These are phyloP conservation scores for Yoshiicerus persimilis DNA, from an alignment of 1,140 invertebrate species.

Conservation along the genomic window DNA sequence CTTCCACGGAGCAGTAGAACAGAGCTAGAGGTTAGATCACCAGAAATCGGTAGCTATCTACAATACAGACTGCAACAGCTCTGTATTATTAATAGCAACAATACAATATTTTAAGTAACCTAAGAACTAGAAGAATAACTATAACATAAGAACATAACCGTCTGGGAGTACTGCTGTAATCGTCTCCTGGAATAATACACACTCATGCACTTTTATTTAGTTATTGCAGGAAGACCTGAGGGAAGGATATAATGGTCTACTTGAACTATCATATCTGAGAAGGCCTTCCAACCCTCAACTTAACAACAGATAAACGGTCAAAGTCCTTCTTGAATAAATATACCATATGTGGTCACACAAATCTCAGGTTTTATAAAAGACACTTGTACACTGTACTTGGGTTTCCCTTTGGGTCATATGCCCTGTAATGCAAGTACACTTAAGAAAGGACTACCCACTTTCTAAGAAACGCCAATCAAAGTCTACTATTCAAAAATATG, in stretches of 20 bases:
- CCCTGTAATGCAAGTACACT: not conserved
- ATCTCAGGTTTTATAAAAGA: not conserved
- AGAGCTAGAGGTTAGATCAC: not conserved
- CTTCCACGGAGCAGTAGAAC: not conserved
- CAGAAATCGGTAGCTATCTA: not conserved
- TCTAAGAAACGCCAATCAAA: not conserved
- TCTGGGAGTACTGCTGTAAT: not conserved
- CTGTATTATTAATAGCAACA: not conserved
- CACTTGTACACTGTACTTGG: no score
- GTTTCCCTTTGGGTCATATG: no score
- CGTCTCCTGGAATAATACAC: not conserved
- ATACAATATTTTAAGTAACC: not conserved
- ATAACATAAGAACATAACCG: not conserved
- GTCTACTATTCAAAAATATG: not conserved
- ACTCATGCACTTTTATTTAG: not conserved
- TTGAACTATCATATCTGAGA: not conserved
- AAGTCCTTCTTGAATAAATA: not conserved
- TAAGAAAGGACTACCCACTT: not conserved
- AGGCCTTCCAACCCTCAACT: not conserved
- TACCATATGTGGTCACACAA: not conserved
- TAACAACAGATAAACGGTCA: not conserved
- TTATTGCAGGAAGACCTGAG: no score
- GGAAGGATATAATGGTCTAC: not conserved
- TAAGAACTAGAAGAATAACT: no score
- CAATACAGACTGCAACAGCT: no score